Evolutionary conservation across 2,113 vertebrate genomes (phyloP), one percentile per base, ranked within the genome.

Genomic region (Bagarius yarrelli): DNA sequence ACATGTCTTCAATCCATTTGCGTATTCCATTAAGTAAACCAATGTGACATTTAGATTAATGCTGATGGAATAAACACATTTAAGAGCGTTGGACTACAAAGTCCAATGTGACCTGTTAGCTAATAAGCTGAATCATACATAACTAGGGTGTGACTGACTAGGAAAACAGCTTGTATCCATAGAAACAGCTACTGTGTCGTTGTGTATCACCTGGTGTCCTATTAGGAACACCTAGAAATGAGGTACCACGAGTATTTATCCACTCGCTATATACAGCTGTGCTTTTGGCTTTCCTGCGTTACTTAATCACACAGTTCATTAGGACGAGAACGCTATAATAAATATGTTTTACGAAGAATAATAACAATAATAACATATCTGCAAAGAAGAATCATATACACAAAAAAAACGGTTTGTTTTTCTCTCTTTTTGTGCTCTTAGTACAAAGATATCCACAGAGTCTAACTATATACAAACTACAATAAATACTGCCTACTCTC

Each of bases 401-500:
- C 91, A 93, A 91, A 91, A 86, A n/a, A 47, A 47, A 47, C 86
- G 80, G 85, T 81, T 87, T 88, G 27, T 14, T 88, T 78, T 75
- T 23, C 5, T 50, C 27, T 79, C 32, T 34, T 69, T 64, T 84
- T 77, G 64, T 77, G 72, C 69, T 81, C 90, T 92, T 90, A 87
- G 90, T 92, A 94, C 91, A 94, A 94, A 94, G 90, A 93, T 92
- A 91, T 91, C 85, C 85, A 86, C 87, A 89, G 87, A 87, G 87
- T 86, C 83, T 87, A 91, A 92, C 91, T 95, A 92, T 92, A 84
- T 96, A 96, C 95, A 96, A 92, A 91, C 95, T 94, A 94, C 93
- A 95, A 96, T 97, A 97, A 96, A 97, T 95, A 97, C 92, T 89
- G 77, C 89, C 85, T 90, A 87, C 82, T 83, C 55, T 87, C 80